These are phyloP conservation scores for Stegana nigrithorax DNA, from an alignment of 2,888 invertebrate genomes.

Conservation along the genomic window DNA sequence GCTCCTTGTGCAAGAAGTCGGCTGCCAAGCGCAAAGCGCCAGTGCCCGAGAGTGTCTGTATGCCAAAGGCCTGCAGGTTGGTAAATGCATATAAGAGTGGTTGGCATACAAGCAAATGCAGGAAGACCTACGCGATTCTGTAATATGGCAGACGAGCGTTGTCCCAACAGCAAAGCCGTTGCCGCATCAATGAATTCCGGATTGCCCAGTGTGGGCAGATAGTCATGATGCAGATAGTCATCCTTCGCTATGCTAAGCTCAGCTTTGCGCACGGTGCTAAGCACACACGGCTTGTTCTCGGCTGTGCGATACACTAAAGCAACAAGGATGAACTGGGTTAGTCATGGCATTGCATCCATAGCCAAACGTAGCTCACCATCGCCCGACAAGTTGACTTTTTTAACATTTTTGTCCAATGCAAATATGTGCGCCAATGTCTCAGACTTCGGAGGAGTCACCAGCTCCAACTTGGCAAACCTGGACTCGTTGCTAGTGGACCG, in stretches of 20 bases:
- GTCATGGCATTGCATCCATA: neutral
- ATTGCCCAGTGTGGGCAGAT: slow-evolving; percentile 29
- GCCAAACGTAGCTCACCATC: slow-evolving; percentile 23
- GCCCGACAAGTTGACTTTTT: slow-evolving; percentile 30
- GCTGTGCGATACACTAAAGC: slow-evolving; percentile 29
- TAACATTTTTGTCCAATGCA: slow-evolving; percentile 13
- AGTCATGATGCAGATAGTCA: slow-evolving; percentile 24
- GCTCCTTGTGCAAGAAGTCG: slow-evolving; percentile 32
- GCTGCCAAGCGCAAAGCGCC: slow-evolving; percentile 36
- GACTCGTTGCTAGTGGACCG: too few species aligned
- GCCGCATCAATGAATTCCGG: slow-evolving; percentile 15
- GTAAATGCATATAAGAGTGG: neutral
- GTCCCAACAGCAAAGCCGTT: slow-evolving; percentile 24
- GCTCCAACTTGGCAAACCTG: neutral
- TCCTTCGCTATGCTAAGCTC: slow-evolving; percentile 18
- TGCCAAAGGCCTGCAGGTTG: slow-evolving; percentile 36
- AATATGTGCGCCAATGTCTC: neutral
- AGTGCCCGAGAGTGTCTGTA: slow-evolving; percentile 35
- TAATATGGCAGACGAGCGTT: slow-evolving; percentile 8
- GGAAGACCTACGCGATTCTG: slow-evolving; percentile 22
- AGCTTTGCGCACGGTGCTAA: slow-evolving; percentile 28
- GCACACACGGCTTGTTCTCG: slow-evolving; percentile 17
- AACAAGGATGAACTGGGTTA: neutral
- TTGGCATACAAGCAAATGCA: neutral
- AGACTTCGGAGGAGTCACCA: neutral